A percentile compares a stretch with the other conserved stretches of the same genome.
Conservation (phyloP, 2,113 vertebrate genomes). For the Acanthisitta chloris region DNA sequence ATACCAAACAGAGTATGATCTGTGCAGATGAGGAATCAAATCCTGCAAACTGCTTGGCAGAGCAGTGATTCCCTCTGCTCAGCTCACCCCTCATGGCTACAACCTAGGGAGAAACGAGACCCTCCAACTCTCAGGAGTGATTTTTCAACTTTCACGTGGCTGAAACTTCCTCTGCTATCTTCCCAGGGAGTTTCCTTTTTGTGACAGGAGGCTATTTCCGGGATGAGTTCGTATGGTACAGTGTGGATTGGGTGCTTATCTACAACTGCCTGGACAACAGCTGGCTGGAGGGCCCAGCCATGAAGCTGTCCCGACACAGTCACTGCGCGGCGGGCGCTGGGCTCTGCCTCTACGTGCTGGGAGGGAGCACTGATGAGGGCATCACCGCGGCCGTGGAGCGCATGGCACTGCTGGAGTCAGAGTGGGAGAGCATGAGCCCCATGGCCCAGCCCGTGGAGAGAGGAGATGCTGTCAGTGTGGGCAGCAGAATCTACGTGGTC, state of each 20-base stretch:
- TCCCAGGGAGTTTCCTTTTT: conserved; percentile 72
- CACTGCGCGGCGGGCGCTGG: conserved; percentile 82
- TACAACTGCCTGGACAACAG: conserved; percentile 76
- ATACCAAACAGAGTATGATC: no score
- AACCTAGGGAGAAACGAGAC: neutral
- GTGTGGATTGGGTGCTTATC: conserved; percentile 85
- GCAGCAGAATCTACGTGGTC: conserved; percentile 77
- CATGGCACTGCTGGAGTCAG: conserved; percentile 67
- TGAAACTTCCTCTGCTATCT: neutral
- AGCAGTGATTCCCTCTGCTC: neutral
- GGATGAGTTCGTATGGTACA: conserved; percentile 85
- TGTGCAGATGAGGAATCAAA: neutral
- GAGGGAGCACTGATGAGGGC: conserved; percentile 83
- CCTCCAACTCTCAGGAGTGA: neutral
- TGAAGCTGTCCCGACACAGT: conserved; percentile 83
- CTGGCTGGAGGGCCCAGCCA: conserved; percentile 83
- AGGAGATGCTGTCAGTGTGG: conserved; percentile 70
- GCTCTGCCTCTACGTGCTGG: conserved; percentile 78
- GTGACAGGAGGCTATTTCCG: conserved; percentile 87
- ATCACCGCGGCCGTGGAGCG: conserved; percentile 79
- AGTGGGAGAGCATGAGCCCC: conserved; percentile 78
- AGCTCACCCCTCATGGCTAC: neutral
- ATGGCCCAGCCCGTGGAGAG: conserved; percentile 85
- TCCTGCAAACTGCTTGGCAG: neutral
- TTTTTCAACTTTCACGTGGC: neutral